Conservation (phyloP, 2,113 vertebrate species). For the Odocoileus virginianus region DNA sequence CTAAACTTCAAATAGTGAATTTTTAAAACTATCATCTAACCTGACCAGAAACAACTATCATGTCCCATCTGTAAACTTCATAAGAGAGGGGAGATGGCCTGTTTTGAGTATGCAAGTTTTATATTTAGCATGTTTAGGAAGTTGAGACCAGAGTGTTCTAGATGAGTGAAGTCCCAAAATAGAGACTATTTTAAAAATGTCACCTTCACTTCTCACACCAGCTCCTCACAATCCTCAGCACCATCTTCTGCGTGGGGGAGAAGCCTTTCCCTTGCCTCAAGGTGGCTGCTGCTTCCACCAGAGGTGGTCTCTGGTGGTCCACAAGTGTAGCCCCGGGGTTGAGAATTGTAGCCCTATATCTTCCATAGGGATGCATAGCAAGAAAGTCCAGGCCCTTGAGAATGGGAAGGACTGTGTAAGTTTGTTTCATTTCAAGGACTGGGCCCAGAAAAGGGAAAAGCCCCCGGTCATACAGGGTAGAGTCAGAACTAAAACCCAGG, state of each 20-base stretch:
- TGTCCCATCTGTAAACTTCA: neutral
- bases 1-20: neutral
- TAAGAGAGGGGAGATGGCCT: neutral
- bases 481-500: neutral
- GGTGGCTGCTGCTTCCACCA: slow-evolving; percentile 69
- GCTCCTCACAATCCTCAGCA: slow-evolving; percentile 45
- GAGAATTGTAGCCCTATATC: slow-evolving; percentile 18
- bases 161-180: neutral
- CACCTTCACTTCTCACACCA: neutral
- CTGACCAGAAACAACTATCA: neutral
- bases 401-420: neutral
- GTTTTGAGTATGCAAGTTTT: neutral
- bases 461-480: neutral
- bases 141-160: neutral
- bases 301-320: slow-evolving; percentile 67
- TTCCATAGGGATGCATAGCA: neutral
- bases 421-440: neutral
- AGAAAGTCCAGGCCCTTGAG: slow-evolving; percentile 16
- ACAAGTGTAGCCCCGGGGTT: slow-evolving; percentile 54
- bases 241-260: slow-evolving; percentile 64
- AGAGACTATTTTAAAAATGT: neutral
- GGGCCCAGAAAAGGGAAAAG: neutral
- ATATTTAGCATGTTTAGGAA: neutral
- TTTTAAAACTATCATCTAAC: neutral
- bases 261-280: slow-evolving; percentile 61